Base-by-base conservation (phyloP, 2,113 vertebrate genomes). In the Mormyrus iriodes region DNA sequence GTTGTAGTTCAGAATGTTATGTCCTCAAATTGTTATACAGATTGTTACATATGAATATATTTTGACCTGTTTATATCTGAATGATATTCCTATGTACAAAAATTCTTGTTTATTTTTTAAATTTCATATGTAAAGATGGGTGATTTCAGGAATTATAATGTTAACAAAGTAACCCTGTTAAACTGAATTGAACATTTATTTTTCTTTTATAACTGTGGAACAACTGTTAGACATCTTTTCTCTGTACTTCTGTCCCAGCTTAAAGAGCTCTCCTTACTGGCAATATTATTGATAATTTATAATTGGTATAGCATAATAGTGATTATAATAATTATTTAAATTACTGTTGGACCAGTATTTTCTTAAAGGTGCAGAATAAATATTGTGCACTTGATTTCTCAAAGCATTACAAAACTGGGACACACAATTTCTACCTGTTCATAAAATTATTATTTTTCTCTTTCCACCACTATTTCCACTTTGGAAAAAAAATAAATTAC, bases 71-170 rank as follows among this genome's bases (percentile, higher is more conserved):
- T 88, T 86, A 42, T 93, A 94, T 95, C 96, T 96, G 95, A 92
- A n/a, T 93, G 94, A 92, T 92, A 93, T 84, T 92, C 93, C 91
- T 89, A 95, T 95, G 95, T 95, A 92, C 95, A 93, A 44, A 91
- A 97, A 96, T 97, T 94, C 96, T 96, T 97, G 97, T 97, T 97
- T 97, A 97, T 97, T 97, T 97, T 96, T 97, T 98, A 93, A 89
- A 73, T 96, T 95, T 97, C 97, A 97, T 97, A 97, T 97, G 96
- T 97, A 96, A 95, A 96, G 95, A 93, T 82, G 95, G 95, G 93
- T 94, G 93, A 93, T 94, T 94, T 93, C 89, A 90, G 91, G 46
- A 76, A 76, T 15, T 39, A 76, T 83, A 79, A 88, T 52, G 73
- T 21, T n/a, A 55, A 53, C 19, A 24, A 79, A n/a, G 88, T 79